These are phyloP conservation scores for Sclerurus mexicanus DNA, from an alignment of 2,113 vertebrate genomes.

Conservation along the genomic window DNA sequence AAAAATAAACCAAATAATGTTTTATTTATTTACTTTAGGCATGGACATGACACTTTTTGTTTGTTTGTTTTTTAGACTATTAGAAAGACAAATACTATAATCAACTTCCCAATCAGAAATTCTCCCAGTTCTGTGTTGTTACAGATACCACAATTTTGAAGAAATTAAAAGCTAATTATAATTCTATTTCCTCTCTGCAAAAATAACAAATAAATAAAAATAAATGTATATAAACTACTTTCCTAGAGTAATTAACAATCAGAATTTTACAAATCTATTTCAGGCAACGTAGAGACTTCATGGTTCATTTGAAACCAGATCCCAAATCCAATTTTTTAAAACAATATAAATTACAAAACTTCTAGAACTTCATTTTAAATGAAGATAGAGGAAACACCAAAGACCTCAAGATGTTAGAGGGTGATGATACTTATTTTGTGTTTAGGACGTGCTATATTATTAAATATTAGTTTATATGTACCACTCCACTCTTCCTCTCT, in stretches of 20 bases:
- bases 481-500: rapidly evolving
- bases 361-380: not conserved
- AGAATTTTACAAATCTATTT: not conserved
- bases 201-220: not conserved
- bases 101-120: not conserved
- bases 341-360: not conserved
- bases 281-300: not conserved
- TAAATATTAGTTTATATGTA: not conserved
- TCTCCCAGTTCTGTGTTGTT: not conserved
- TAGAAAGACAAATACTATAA: not conserved
- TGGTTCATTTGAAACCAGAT: not conserved
- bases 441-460: not conserved
- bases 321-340: not conserved
- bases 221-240: not conserved
- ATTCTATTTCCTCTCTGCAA: not conserved
- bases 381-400: not conserved
- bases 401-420: not conserved
- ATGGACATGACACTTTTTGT: not conserved
- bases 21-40: not conserved
- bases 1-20: not conserved
- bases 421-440: not conserved
- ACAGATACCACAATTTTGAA: not conserved
- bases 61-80: not conserved
- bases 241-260: not conserved
- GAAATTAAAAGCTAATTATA: not conserved